phyloP scores from a whole-genome alignment of 2,888 invertebrate genomes.

The Crocallis elinguaria region DNA sequence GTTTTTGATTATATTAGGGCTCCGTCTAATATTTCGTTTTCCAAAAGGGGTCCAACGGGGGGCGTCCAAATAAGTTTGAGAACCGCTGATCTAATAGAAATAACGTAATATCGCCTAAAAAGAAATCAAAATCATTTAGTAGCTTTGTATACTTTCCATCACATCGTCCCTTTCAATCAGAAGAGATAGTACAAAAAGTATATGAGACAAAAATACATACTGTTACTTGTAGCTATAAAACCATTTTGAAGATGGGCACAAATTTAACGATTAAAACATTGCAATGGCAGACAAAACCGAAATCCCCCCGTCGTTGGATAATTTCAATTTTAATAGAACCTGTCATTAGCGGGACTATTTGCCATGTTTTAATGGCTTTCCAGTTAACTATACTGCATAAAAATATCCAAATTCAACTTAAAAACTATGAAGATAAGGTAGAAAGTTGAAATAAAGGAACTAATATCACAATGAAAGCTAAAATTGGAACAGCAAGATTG shows the following conservation, averaged over 20 bases:
- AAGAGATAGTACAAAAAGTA: too few relatives aligned
- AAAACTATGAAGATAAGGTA: constrained; percentile 20
- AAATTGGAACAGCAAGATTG: constrained; percentile 45
- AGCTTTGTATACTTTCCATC: too few relatives aligned
- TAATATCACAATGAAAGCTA: constrained; percentile 46
- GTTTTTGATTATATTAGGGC: too few relatives aligned
- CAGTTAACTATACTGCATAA: constrained; percentile 46
- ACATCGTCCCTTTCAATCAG: too few relatives aligned
- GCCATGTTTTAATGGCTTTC: constrained; percentile 63
- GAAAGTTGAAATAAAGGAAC: constrained; percentile 20
- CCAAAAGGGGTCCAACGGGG: too few relatives aligned
- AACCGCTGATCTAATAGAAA: too few relatives aligned
- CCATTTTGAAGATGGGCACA: not conserved
- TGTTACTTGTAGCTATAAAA: not conserved
- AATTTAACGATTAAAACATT: constrained; percentile 18
- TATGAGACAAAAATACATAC: too few relatives aligned
- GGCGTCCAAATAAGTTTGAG: too few relatives aligned
- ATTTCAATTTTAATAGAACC: constrained; percentile 63
- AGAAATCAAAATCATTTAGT: too few relatives aligned
- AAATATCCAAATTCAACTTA: constrained; percentile 34
- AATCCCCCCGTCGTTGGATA: constrained; percentile 43
- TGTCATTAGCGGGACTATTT: constrained; percentile 65
- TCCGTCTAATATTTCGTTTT: too few relatives aligned
- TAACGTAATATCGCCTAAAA: too few relatives aligned
- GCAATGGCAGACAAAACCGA: constrained; percentile 23